These are phyloP conservation scores for Poeciliopsis prolifica DNA, from an alignment of 2,113 vertebrate genomes.

Conservation along the genomic window DNA sequence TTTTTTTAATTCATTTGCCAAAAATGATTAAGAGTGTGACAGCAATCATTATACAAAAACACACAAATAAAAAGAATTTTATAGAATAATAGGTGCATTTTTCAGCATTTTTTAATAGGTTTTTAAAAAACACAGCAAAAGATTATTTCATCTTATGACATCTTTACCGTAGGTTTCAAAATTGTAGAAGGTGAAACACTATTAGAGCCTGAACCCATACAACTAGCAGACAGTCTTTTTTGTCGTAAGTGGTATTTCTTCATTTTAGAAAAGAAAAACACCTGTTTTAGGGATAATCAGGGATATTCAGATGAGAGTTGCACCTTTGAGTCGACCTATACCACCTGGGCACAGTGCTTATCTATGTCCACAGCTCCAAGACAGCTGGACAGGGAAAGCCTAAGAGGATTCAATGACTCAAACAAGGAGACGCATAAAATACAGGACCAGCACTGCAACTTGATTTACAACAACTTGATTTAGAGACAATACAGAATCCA, in stretches of 20 bases:
- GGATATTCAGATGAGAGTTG: conserved; percentile 7
- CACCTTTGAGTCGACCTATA: conserved; percentile 29
- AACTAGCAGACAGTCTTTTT: not conserved
- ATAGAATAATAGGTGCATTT: not conserved
- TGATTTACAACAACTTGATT: not conserved
- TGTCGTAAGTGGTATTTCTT: fast-evolving
- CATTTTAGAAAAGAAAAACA: not conserved
- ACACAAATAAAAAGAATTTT: too few species aligned
- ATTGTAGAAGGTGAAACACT: not conserved
- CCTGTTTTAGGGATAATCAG: conserved; percentile 16
- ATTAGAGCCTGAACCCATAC: not conserved
- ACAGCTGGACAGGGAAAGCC: not conserved
- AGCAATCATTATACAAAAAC: too few species aligned
- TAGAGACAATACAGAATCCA: too few species aligned
- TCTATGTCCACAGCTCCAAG: not conserved
- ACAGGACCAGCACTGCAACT: not conserved
- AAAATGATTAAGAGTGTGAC: too few species aligned
- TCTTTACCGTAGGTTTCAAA: not conserved
- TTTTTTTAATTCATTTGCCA: too few species aligned
- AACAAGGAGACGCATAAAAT: not conserved
- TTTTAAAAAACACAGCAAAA: not conserved
- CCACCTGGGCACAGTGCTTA: conserved; percentile 31
- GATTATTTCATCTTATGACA: not conserved
- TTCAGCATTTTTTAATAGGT: not conserved
- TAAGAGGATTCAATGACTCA: conserved; percentile 23